Evolutionary conservation across 1,140 invertebrate genomes (phyloP).

Genomic region (Cheumatopsyche charites): DNA sequence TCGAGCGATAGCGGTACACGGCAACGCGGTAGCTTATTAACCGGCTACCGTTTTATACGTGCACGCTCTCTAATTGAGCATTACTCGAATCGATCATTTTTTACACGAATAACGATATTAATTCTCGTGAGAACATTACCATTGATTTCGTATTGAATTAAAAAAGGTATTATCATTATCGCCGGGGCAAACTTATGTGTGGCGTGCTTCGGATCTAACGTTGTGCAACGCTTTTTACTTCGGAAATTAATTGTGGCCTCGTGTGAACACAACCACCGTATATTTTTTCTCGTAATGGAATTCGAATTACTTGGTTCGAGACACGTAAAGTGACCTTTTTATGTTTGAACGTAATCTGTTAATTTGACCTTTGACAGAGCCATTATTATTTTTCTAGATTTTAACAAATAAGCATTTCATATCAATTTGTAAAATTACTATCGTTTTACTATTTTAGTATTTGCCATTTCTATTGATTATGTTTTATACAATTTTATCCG

Average conservation of each 20-base stretch:
- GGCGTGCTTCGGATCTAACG: slow-evolving; percentile 19
- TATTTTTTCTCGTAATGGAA: slow-evolving; percentile 41
- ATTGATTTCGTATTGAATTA: no score
- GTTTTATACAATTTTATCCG: no score
- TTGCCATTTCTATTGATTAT: no score
- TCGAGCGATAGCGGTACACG: not conserved
- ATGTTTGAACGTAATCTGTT: not conserved
- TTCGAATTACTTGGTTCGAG: slow-evolving; percentile 41
- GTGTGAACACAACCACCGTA: slow-evolving; percentile 35
- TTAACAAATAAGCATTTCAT: no score
- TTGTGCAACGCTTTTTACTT: slow-evolving; percentile 41
- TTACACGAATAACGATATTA: no score
- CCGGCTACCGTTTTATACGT: not conserved
- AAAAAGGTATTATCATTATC: not conserved
- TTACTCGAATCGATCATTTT: no score
- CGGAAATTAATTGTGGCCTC: slow-evolving; percentile 43
- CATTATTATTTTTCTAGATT: no score
- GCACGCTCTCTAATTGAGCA: not conserved
- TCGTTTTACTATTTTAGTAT: no score
- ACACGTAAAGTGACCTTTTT: slow-evolving; percentile 32
- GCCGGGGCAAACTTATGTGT: not conserved
- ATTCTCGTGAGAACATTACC: no score
- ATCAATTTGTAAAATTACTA: no score
- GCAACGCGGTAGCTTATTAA: not conserved
- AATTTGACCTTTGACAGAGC: no score